A percentile compares a stretch with the other conserved stretches of the same genome.
phyloP scores from a whole-genome alignment of 92 coral and sea anemone species.

The Bergia puertoricense region DNA sequence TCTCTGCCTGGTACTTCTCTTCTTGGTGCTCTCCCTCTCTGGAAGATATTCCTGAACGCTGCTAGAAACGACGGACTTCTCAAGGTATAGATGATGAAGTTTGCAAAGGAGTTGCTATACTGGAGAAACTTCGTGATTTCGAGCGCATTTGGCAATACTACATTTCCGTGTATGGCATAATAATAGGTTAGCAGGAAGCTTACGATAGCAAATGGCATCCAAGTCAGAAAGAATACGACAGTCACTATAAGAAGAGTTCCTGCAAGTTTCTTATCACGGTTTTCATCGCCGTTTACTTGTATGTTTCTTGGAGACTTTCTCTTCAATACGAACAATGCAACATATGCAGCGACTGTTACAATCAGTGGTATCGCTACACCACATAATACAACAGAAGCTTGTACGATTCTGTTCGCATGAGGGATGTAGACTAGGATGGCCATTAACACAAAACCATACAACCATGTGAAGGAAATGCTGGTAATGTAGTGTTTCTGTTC shows the following conservation, averaged over 20 bases:
- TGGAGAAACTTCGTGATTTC: background rate
- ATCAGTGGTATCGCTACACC: background rate
- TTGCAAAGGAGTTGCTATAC: background rate
- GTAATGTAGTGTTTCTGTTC: slow-evolving; percentile 14
- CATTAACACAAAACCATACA: slow-evolving; percentile 20
- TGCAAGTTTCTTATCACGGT: slow-evolving; percentile 17
- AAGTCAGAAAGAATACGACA: slow-evolving; percentile 13
- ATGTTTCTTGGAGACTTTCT: slow-evolving; percentile 3
- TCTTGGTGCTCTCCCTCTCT: background rate
- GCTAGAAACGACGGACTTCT: background rate
- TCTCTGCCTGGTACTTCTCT: too few relatives aligned
- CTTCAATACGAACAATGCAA: background rate
- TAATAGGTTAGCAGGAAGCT: background rate
- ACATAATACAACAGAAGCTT: background rate
- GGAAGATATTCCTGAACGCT: background rate
- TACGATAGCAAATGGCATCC: slow-evolving; percentile 25
- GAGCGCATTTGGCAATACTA: background rate
- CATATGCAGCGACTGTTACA: background rate
- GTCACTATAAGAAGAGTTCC: slow-evolving; percentile 21
- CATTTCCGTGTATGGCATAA: too few relatives aligned
- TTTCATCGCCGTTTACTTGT: background rate
- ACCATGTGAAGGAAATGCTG: slow-evolving; percentile 3
- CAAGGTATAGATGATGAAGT: background rate
- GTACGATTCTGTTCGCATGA: background rate
- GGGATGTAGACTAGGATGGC: background rate